These are phyloP conservation scores for Oplegnathus fasciatus DNA, from an alignment of 2,113 vertebrate genomes.

Conservation along the genomic window DNA sequence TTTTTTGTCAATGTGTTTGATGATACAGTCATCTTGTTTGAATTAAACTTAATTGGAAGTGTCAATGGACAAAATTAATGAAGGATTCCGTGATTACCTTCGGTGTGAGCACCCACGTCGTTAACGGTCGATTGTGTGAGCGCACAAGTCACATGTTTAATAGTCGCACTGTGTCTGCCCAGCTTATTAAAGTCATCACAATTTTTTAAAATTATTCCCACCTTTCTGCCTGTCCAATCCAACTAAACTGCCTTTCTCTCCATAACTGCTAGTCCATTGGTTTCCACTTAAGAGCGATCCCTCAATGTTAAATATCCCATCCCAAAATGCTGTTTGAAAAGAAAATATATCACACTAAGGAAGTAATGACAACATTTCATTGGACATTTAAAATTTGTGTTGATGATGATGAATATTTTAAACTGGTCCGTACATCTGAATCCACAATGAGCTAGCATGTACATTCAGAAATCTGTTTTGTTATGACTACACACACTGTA, in stretches of 20 bases:
- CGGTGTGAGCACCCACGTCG: too few relatives aligned
- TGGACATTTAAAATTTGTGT: not conserved
- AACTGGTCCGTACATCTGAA: not conserved
- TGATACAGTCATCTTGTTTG: too few relatives aligned
- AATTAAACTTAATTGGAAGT: too few relatives aligned
- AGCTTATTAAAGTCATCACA: too few relatives aligned
- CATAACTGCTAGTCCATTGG: not conserved
- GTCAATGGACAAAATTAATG: too few relatives aligned
- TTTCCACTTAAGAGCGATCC: not conserved
- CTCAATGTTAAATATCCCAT: not conserved
- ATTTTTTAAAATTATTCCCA: not conserved
- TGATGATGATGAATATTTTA: not conserved
- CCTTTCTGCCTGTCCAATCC: not conserved
- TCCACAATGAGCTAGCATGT: not conserved
- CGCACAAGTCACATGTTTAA: too few relatives aligned
- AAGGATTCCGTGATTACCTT: too few relatives aligned
- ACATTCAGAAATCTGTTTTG: not conserved
- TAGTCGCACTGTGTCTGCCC: not conserved
- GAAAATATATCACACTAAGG: not conserved
- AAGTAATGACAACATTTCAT: not conserved
- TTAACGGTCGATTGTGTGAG: too few relatives aligned
- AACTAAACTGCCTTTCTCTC: not conserved
- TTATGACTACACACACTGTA: slow-evolving; percentile 17
- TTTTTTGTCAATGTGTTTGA: too few relatives aligned
- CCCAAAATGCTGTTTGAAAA: not conserved